Evolutionary conservation across 2,113 vertebrate genomes (phyloP).

Genomic region (Panthera tigris): DNA sequence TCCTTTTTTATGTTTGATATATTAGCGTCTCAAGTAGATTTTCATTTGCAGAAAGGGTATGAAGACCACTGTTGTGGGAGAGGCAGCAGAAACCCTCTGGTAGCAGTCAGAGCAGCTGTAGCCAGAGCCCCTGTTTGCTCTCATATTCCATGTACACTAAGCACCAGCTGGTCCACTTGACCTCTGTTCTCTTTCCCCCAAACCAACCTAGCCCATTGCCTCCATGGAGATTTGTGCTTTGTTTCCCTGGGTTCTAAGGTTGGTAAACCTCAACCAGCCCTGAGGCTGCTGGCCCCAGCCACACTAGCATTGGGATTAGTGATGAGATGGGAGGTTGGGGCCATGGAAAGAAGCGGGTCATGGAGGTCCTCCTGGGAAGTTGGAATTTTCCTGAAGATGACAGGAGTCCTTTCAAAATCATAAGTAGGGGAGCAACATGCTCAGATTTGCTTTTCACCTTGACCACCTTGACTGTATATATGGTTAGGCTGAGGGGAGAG

Average conservation of each 20-base stretch:
- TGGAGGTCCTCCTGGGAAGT: not conserved
- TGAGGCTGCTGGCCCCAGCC: not conserved
- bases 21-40: slow-evolving; percentile 5
- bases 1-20: not conserved
- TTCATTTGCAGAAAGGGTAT: not conserved
- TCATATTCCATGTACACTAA: not conserved
- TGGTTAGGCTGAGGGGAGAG: not conserved
- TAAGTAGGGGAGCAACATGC: not conserved
- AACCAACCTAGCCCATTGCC: not conserved
- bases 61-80: not conserved
- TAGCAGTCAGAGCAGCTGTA: not conserved
- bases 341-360: not conserved
- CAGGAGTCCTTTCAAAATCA: not conserved
- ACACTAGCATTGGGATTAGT: not conserved
- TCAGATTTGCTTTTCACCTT: not conserved
- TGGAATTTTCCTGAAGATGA: not conserved
- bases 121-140: not conserved
- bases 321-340: not conserved
- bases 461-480: not conserved
- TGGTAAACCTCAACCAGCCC: not conserved
- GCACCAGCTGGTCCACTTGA: not conserved
- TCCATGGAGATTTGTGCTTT: not conserved
- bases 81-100: not conserved
- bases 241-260: not conserved
- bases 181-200: not conserved